These are phyloP conservation scores for Loxodonta africana DNA, from an alignment of 2,113 vertebrate species.

Conservation along the genomic window DNA sequence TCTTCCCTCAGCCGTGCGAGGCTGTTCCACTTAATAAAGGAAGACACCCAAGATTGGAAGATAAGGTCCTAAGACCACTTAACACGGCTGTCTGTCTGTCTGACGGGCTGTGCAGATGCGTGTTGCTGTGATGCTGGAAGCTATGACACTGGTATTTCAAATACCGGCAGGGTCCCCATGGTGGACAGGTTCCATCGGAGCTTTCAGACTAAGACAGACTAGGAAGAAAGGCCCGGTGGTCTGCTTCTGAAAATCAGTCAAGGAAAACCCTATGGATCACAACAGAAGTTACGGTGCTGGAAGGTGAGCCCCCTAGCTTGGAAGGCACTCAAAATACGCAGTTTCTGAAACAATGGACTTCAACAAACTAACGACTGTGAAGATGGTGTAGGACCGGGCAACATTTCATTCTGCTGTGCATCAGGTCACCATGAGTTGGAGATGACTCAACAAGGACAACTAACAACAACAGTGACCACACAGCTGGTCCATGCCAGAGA, in stretches of 20 bases:
- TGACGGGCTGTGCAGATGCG: not conserved
- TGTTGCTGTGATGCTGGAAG: not conserved
- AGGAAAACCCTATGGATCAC: too few species aligned
- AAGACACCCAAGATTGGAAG: not conserved
- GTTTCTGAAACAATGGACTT: too few species aligned
- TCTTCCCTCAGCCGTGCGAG: accelerated
- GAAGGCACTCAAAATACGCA: not conserved
- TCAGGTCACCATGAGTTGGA: not conserved
- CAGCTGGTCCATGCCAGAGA: not conserved
- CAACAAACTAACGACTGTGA: too few species aligned
- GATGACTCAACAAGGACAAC: not conserved
- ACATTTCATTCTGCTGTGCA: not conserved
- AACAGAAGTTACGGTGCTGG: not conserved
- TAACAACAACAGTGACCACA: not conserved
- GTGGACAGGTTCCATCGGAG: not conserved
- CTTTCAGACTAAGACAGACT: not conserved
- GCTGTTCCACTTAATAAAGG: not conserved
- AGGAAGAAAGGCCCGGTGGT: not conserved
- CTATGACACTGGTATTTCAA: not conserved
- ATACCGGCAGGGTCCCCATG: too few species aligned
- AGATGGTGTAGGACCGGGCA: too few species aligned
- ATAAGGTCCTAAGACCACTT: too few species aligned
- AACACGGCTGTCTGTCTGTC: too few species aligned
- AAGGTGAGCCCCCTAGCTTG: too few species aligned
- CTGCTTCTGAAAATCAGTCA: not conserved